phyloP scores from a whole-genome alignment of 2,113 vertebrate species.

The Phasianus colchicus region DNA sequence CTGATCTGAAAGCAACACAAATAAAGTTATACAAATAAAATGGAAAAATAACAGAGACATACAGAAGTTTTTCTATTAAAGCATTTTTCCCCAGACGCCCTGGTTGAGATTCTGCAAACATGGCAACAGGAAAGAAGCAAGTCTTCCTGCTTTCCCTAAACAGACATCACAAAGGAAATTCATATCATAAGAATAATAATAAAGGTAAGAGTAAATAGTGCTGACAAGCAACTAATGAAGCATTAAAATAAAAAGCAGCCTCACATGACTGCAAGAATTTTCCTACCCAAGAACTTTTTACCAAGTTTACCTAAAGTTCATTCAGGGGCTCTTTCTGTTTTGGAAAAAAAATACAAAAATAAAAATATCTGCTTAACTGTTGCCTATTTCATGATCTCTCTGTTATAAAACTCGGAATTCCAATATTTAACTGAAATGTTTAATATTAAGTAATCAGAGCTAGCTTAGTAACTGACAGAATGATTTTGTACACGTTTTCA shows the following conservation, averaged over 20 bases:
- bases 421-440: background rate
- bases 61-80: background rate
- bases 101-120: background rate
- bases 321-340: background rate
- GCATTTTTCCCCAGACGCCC: background rate
- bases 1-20: slow-evolving; percentile 20
- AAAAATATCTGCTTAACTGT: background rate
- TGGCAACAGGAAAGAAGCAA: background rate
- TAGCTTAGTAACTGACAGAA: background rate
- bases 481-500: background rate
- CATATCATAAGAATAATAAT: background rate
- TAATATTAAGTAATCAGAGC: background rate
- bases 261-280: background rate
- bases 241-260: background rate
- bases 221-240: background rate
- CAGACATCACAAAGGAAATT: background rate
- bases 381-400: background rate
- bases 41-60: background rate
- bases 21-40: background rate
- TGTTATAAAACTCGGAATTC: background rate
- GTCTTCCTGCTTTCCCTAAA: background rate
- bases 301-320: background rate
- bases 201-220: background rate
- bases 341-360: background rate
- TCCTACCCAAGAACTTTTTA: background rate